Conservation (phyloP, 2,113 vertebrate genomes). For the Deroptyus accipitrinus region DNA sequence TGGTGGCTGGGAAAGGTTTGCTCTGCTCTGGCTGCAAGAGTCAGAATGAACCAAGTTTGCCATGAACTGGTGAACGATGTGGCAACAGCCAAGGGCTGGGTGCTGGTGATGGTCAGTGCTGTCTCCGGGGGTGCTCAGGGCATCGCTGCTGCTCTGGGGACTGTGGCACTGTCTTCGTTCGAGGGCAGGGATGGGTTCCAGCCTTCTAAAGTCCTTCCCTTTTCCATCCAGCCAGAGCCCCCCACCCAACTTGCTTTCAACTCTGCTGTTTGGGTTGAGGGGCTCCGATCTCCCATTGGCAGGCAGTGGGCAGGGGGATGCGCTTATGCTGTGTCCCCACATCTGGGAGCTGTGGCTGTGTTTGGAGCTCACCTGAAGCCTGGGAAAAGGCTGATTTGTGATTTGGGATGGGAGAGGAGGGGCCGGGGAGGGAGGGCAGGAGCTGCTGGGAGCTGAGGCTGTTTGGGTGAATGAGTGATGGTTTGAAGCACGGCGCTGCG, state of each 20-base stretch:
- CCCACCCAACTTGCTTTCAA: neutral
- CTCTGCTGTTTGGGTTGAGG: neutral
- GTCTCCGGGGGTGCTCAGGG: rapidly evolving
- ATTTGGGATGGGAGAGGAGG: neutral
- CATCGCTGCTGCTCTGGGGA: neutral
- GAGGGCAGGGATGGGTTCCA: neutral
- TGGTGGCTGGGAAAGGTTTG: neutral
- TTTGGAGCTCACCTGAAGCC: rapidly evolving
- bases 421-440: neutral
- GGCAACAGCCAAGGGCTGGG: neutral
- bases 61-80: neutral
- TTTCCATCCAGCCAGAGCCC: neutral
- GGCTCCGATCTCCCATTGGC: neutral
- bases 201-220: neutral
- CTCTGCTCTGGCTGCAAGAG: neutral
- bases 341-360: neutral
- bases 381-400: rapidly evolving
- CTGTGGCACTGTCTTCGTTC: rapidly evolving
- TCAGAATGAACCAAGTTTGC: neutral
- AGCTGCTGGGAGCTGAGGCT: neutral
- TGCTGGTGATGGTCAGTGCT: neutral
- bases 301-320: neutral
- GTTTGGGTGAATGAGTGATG: neutral
- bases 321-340: rapidly evolving
- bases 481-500: neutral